These are phyloP conservation scores for Galeopsomyia nigrocyanea DNA, from an alignment of 2,888 invertebrate species.

Conservation along the genomic window DNA sequence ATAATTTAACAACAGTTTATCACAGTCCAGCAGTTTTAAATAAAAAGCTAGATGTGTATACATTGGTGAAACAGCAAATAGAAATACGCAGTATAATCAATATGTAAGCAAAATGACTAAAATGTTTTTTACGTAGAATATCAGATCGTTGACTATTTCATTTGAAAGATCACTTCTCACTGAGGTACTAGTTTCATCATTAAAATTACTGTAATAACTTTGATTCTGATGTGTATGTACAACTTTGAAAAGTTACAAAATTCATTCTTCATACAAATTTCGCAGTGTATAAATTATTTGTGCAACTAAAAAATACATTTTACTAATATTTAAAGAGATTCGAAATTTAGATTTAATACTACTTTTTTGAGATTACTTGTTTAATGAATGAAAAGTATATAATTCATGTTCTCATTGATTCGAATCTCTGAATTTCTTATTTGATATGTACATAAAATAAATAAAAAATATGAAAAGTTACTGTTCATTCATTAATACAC, in stretches of 20 bases:
- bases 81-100: background rate
- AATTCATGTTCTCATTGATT: background rate
- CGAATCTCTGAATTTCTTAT: background rate
- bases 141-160: background rate
- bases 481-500: conserved; percentile 29
- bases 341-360: conserved; percentile 8
- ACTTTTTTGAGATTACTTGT: conserved; percentile 1
- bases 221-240: too few relatives aligned
- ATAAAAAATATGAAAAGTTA: conserved; percentile 11
- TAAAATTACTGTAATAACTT: too few relatives aligned
- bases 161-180: background rate
- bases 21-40: conserved; percentile 28
- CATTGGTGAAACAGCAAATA: background rate
- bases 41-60: conserved; percentile 32
- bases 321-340: conserved; percentile 13
- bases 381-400: conserved; percentile 26
- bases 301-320: background rate
- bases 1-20: conserved; percentile 2
- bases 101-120: background rate
- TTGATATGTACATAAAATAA: background rate
- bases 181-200: too few relatives aligned
- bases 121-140: background rate
- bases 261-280: too few relatives aligned
- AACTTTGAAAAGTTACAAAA: too few relatives aligned
- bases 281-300: too few relatives aligned